These are phyloP conservation scores for Pseudoips prasinana DNA, from an alignment of 2,888 invertebrate species.

Conservation along the genomic window DNA sequence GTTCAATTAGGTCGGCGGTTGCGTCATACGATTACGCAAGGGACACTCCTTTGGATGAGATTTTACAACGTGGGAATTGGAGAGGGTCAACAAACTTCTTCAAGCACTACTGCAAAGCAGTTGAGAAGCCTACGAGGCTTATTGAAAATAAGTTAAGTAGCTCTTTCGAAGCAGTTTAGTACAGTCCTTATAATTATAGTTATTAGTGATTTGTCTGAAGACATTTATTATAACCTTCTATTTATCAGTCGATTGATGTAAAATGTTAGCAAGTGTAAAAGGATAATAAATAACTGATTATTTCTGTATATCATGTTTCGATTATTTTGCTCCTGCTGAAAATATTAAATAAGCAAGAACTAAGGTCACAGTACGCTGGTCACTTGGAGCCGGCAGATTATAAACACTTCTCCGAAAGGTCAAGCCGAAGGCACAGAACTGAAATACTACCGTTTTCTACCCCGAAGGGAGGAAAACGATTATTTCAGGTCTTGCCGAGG, in stretches of 20 bases:
- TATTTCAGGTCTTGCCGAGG: slow-evolving; percentile 25
- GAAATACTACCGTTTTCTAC: slow-evolving; percentile 18
- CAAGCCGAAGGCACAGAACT: slow-evolving; percentile 16
- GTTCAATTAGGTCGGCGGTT: slow-evolving; percentile 4
- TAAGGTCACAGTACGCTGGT: slow-evolving; percentile 11
- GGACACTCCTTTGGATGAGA: slow-evolving; percentile 4
- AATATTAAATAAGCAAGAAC: no score
- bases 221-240: background rate
- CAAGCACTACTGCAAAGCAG: slow-evolving; percentile 6
- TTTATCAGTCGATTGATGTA: background rate
- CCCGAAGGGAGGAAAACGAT: slow-evolving; percentile 23
- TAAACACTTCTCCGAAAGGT: slow-evolving; percentile 16
- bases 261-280: background rate
- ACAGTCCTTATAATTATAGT: slow-evolving; percentile 2
- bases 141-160: background rate
- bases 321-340: no score
- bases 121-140: background rate
- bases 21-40: slow-evolving; percentile 1
- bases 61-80: slow-evolving; percentile 9
- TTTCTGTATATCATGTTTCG: no score
- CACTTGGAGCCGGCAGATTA: slow-evolving; percentile 5
- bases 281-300: slow-evolving; percentile 3
- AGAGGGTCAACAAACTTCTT: slow-evolving; percentile 6
- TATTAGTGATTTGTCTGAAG: background rate
- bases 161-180: background rate